phyloP scores from a whole-genome alignment of 1,140 invertebrate species.

The Hyles euphorbiae region DNA sequence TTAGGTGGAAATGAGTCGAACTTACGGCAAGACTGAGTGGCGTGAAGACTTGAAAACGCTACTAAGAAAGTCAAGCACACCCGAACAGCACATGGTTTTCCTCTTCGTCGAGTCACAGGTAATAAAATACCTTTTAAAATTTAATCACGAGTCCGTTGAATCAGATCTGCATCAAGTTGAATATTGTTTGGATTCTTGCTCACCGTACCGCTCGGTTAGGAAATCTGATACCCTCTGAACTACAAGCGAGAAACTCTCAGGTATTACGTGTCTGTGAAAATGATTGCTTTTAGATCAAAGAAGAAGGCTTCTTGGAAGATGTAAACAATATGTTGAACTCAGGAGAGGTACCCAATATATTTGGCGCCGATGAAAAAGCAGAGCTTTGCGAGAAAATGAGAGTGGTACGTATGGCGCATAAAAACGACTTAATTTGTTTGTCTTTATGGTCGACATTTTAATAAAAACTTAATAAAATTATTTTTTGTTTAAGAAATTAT shows the following conservation, averaged over 20 bases:
- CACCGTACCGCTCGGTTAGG: too few relatives aligned
- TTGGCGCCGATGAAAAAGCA: constrained; percentile 90
- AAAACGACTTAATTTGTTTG: not conserved
- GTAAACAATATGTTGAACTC: constrained; percentile 95
- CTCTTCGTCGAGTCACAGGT: constrained; percentile 93
- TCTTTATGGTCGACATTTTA: too few relatives aligned
- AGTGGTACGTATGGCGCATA: constrained; percentile 48
- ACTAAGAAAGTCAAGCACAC: constrained; percentile 85
- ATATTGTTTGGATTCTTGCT: too few relatives aligned
- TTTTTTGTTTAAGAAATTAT: too few relatives aligned
- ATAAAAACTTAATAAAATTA: too few relatives aligned
- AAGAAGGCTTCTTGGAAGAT: constrained; percentile 95
- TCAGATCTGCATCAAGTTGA: too few relatives aligned
- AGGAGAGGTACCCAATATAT: constrained; percentile 96
- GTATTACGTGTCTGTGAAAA: not conserved
- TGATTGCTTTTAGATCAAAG: constrained; percentile 82
- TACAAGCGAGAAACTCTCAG: too few relatives aligned
- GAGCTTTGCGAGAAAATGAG: constrained; percentile 97
- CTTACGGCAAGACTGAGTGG: constrained; percentile 91
- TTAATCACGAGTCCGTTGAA: too few relatives aligned
- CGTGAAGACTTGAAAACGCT: constrained; percentile 92
- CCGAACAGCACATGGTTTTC: constrained; percentile 93
- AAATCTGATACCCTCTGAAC: too few relatives aligned
- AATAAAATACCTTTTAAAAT: constrained; percentile 7
- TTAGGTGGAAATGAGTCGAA: constrained; percentile 92